Evolutionary conservation across 2,113 vertebrate species (phyloP), one percentile per base, ranked within the genome.

Genomic region (Grantiella picta): DNA sequence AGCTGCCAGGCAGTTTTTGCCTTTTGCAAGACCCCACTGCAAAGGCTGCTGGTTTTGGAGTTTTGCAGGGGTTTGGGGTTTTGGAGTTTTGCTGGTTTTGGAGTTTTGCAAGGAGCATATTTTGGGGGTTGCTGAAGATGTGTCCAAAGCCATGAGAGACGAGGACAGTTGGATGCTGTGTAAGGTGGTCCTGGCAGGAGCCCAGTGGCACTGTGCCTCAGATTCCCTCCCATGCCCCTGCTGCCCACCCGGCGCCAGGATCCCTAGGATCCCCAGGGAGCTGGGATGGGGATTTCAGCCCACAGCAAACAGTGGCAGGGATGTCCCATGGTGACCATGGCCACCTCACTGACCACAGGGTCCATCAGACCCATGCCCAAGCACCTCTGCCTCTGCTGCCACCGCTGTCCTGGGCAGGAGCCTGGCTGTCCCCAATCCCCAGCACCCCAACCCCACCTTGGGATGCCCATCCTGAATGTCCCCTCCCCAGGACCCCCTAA

Each of bases 271-370:
- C 38, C 38, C 38, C 38, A 52, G 2, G 40, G 56, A 54, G 60
- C 54, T 75, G 54, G 29, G 53, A 47, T 10, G 44, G 44, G 20
- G 5, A 12, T 22, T 47, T 53, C 38, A 80, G 11, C 38, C 52
- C 69, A 4, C 36, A 87, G 12, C 73, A 65, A 40, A 71, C 5
- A 4, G n/a, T 1, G 1, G 13, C 53, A 40, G 68, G 68, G 63
- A 11, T 24, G 12, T 45, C 31, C 64, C 45, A 7, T 2, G 0
- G 68, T 0, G 0, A 35, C 24, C 29, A 12, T 0, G 0, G 59
- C 23, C 49, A 79, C 31, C 40, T 22, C 38, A 36, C n/a, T 38
- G 40, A 33, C 38, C 54, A 25, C 44, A 40, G 29, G 4, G 15
- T 17, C 36, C 2, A 1, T 13, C 80, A 76, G 59, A 79, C 10